Conservation (phyloP, 2,888 invertebrate species). For the Scaptomyza flava region DNA sequence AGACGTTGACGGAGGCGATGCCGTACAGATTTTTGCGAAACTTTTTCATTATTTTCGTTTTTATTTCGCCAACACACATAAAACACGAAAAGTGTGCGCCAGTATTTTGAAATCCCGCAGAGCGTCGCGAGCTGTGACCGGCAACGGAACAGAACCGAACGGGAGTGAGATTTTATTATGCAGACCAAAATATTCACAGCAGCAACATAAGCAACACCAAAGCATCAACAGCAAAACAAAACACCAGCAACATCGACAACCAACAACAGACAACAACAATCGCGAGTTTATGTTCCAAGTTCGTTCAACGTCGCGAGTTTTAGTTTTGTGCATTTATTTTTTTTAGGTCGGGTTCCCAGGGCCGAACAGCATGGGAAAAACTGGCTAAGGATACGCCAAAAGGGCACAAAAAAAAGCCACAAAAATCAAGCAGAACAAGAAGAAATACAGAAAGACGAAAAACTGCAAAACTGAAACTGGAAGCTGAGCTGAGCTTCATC, state of each 20-base stretch:
- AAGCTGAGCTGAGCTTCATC: conserved; percentile 53
- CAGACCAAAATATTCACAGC: conserved; percentile 38
- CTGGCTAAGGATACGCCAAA: conserved; percentile 69
- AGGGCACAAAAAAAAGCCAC: conserved; percentile 34
- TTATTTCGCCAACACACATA: conserved; percentile 41
- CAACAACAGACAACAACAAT: conserved; percentile 20
- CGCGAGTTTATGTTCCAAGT: conserved; percentile 36
- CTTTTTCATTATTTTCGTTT: conserved; percentile 16
- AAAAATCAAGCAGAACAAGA: conserved; percentile 42
- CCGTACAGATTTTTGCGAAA: conserved; percentile 39
- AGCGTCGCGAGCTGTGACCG: conserved; percentile 67
- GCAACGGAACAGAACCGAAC: conserved; percentile 54
- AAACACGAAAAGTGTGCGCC: conserved; percentile 59
- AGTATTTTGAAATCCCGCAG: conserved; percentile 62
- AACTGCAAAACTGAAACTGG: conserved; percentile 41
- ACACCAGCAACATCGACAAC: conserved; percentile 22
- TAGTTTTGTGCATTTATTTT: conserved; percentile 48
- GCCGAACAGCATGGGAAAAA: conserved; percentile 64
- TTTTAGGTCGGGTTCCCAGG: conserved; percentile 52
- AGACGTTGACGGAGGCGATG: conserved; percentile 28
- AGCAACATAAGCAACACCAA: conserved; percentile 31
- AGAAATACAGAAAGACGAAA: conserved; percentile 32
- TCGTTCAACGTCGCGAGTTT: conserved; percentile 46
- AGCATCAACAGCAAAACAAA: conserved; percentile 21
- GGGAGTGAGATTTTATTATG: conserved; percentile 18